A percentile compares a stretch with the other conserved stretches of the same genome.
These are phyloP conservation scores for Neoitamus cyanurus DNA, from an alignment of 2,888 invertebrate genomes.

Conservation along the genomic window DNA sequence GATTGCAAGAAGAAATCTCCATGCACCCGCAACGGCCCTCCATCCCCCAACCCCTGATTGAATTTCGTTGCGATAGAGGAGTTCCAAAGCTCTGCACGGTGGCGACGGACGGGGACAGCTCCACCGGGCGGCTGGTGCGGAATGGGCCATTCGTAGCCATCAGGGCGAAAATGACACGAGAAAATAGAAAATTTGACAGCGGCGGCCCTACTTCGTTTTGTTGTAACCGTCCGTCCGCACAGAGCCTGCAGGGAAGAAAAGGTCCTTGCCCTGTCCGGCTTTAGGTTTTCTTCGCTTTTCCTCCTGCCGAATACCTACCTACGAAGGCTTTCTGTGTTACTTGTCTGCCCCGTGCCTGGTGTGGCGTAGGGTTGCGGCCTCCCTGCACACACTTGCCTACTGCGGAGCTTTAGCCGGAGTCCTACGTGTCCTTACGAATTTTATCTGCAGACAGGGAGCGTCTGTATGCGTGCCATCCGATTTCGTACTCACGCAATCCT, in stretches of 20 bases:
- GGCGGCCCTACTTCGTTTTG: slow-evolving; percentile 13
- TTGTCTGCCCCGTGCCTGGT: background rate
- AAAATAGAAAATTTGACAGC: slow-evolving; percentile 38
- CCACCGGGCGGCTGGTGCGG: background rate
- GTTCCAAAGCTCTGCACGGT: background rate
- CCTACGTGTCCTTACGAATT: slow-evolving; percentile 7
- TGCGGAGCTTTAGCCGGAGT: background rate
- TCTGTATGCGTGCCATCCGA: slow-evolving; percentile 42
- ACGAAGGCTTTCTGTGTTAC: background rate
- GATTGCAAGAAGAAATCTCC: slow-evolving; percentile 25
- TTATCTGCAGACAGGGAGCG: slow-evolving; percentile 5
- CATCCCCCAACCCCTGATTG: background rate
- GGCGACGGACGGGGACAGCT: background rate
- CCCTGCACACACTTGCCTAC: background rate
- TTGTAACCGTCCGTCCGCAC: background rate
- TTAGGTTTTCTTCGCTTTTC: slow-evolving; percentile 28
- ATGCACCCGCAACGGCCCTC: background rate
- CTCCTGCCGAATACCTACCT: slow-evolving; percentile 1
- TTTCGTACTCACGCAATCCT: slow-evolving; percentile 51
- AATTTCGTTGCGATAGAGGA: background rate
- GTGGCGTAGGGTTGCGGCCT: background rate
- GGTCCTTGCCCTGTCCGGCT: slow-evolving; percentile 50
- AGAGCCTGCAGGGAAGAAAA: slow-evolving; percentile 31
- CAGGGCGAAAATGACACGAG: slow-evolving; percentile 15
- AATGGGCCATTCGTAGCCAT: background rate